A percentile compares a stretch with the other conserved stretches of the same genome.
These are phyloP conservation scores for Neoscelio sp. DNA, from an alignment of 2,888 invertebrate genomes.

Conservation along the genomic window DNA sequence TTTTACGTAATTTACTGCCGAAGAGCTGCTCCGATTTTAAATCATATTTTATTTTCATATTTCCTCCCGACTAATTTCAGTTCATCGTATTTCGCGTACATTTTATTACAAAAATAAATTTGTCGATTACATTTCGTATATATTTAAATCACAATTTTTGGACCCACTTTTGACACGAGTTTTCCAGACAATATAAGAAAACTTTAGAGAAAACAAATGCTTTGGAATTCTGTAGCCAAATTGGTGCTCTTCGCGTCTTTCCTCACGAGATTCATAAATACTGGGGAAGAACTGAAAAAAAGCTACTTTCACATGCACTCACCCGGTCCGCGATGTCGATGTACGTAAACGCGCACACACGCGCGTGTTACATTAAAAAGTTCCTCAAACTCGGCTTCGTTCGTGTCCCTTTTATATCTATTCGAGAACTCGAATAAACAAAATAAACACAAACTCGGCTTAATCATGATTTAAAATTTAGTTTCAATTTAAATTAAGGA, in stretches of 20 bases:
- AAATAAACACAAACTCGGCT: too few species aligned
- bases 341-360: conserved; percentile 34
- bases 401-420: conserved; percentile 30
- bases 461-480: too few species aligned
- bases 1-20: neutral
- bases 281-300: conserved; percentile 53
- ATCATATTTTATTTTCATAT: too few species aligned
- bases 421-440: too few species aligned
- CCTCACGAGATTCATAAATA: conserved; percentile 64
- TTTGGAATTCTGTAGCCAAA: conserved; percentile 35
- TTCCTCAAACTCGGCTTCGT: conserved; percentile 40
- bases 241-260: conserved; percentile 61
- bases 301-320: conserved; percentile 51
- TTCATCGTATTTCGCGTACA: too few species aligned
- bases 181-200: neutral
- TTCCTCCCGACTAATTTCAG: too few species aligned
- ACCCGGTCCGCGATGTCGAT: too few species aligned
- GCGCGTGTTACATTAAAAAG: conserved; percentile 16
- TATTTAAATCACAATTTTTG: too few species aligned
- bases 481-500: too few species aligned
- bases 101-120: too few species aligned
- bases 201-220: conserved; percentile 33
- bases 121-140: too few species aligned
- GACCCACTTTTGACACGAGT: neutral
- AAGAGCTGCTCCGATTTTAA: neutral